Conservation (phyloP, 2,888 invertebrate genomes). For the Stenichneumon culpator region DNA sequence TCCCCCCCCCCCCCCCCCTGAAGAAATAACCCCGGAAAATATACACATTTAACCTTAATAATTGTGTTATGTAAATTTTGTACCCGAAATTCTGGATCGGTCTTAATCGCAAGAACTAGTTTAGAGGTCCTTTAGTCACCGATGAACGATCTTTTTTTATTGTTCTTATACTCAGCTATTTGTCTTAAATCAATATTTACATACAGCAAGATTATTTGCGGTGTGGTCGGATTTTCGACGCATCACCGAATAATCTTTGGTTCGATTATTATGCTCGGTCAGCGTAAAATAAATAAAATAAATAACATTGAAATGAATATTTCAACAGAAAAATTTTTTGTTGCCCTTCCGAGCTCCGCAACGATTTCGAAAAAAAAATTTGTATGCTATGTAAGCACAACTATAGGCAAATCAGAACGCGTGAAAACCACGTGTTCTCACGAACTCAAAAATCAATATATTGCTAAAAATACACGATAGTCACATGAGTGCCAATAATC, state of each 20-base stretch:
- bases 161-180: not conserved
- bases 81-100: not conserved
- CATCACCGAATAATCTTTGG: not conserved
- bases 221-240: not conserved
- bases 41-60: not conserved
- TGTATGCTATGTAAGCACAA: not conserved
- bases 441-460: not conserved
- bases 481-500: not conserved
- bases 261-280: not conserved
- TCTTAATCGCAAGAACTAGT: not conserved
- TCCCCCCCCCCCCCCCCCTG: too few relatives aligned
- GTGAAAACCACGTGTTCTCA: slow-evolving; percentile 3
- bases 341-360: slow-evolving; percentile 1
- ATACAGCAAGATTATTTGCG: not conserved
- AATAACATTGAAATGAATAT: not conserved
- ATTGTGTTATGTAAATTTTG: slow-evolving; percentile 1
- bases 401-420: not conserved
- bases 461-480: not conserved
- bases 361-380: not conserved
- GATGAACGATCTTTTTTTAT: not conserved
- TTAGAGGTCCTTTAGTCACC: not conserved
- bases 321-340: too few relatives aligned
- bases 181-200: not conserved
- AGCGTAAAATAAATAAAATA: not conserved
- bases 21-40: not conserved